A percentile compares a stretch with the other conserved stretches of the same genome.
Evolutionary conservation across 2,888 invertebrate genomes (phyloP).

Genomic region (Luperina testacea): DNA sequence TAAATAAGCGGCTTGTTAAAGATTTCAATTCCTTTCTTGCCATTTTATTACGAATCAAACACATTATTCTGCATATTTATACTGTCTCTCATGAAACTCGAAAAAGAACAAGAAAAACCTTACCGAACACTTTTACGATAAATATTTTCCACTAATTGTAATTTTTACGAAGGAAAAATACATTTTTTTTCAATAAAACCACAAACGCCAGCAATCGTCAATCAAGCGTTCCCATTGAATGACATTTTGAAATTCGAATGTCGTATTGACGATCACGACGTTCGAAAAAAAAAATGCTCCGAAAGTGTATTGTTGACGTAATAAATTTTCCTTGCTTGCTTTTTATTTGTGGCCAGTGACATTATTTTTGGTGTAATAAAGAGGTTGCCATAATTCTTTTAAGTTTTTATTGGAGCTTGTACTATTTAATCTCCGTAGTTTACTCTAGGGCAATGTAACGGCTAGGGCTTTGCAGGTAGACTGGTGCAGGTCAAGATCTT

Average conservation of each 20-base stretch:
- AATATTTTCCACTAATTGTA: conserved; percentile 15
- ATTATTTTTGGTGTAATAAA: conserved; percentile 1
- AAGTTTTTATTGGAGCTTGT: neutral
- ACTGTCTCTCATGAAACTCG: neutral
- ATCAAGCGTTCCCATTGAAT: conserved; percentile 50
- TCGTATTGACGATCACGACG: conserved; percentile 29
- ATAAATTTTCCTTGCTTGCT: conserved; percentile 22
- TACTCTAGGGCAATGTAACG: neutral
- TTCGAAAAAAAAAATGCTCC: conserved; percentile 30
- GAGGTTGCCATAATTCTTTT: conserved; percentile 11
- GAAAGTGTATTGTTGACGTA: conserved; percentile 19
- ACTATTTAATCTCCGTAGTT: neutral
- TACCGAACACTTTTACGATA: conserved; percentile 1
- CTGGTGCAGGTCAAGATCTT: neutral
- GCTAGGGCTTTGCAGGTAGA: neutral
- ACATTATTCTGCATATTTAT: conserved; percentile 19
- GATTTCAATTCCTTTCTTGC: conserved; percentile 42
- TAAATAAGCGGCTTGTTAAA: conserved; percentile 20
- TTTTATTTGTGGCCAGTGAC: conserved; percentile 30
- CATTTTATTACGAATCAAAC: conserved; percentile 44
- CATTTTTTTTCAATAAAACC: conserved; percentile 29
- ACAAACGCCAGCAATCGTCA: conserved; percentile 52
- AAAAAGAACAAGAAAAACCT: neutral
- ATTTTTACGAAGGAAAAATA: neutral
- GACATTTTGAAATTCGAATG: conserved; percentile 61